These are phyloP conservation scores for Pentalonia nigronervosa DNA, from an alignment of 1,140 invertebrate species.

Conservation along the genomic window DNA sequence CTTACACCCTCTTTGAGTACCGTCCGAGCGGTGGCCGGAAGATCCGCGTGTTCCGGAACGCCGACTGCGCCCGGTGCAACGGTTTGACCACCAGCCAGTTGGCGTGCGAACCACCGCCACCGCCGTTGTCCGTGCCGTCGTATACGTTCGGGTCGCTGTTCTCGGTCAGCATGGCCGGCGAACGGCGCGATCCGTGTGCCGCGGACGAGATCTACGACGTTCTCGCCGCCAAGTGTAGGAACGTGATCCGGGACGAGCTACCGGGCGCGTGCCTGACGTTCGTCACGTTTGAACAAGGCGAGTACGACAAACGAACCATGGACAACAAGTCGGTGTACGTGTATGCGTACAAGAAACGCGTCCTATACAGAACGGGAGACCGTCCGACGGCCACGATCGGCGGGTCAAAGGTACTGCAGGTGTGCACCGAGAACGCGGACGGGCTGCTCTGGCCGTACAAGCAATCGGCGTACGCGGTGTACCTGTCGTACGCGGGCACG, in stretches of 20 bases:
- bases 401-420: background rate
- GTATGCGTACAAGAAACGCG: slow-evolving; percentile 30
- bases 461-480: background rate
- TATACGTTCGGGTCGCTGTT: background rate
- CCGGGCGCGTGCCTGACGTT: background rate
- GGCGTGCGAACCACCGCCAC: background rate
- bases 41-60: slow-evolving; percentile 28
- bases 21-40: no score
- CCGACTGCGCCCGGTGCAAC: slow-evolving; percentile 54
- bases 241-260: slow-evolving; percentile 32
- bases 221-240: background rate
- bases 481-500: background rate
- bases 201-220: slow-evolving; percentile 30
- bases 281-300: background rate
- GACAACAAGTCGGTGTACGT: slow-evolving; percentile 18
- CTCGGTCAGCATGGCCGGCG: background rate
- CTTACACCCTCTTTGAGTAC: background rate
- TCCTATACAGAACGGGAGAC: background rate
- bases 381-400: background rate
- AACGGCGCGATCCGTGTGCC: background rate
- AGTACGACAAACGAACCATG: background rate
- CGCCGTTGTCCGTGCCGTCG: background rate
- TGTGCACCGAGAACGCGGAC: background rate
- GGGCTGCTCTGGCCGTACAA: background rate
- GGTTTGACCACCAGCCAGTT: background rate